Conservation (phyloP, 2,888 invertebrate genomes). For the Notocelia uddmanniana region DNA sequence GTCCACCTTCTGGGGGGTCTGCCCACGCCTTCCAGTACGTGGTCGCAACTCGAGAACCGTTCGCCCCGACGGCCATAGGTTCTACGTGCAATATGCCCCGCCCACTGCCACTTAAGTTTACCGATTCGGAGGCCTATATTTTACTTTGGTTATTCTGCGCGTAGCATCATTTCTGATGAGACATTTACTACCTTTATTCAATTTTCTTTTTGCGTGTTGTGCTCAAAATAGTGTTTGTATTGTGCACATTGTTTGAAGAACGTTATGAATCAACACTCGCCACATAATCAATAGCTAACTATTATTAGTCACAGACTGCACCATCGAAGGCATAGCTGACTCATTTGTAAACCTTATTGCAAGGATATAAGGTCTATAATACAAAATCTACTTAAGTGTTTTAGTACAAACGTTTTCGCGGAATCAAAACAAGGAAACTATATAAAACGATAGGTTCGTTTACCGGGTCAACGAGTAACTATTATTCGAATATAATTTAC, state of each 20-base stretch:
- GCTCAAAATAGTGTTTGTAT: neutral
- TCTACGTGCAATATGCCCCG: no score
- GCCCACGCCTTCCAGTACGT: no score
- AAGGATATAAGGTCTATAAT: neutral
- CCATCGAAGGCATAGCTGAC: neutral
- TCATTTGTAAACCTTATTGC: neutral
- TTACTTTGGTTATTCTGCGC: no score
- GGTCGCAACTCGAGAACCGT: no score
- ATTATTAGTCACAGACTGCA: neutral
- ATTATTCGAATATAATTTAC: neutral
- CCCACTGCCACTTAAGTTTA: no score
- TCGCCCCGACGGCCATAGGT: no score
- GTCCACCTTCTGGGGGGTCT: no score
- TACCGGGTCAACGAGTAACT: neutral
- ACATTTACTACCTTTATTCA: no score
- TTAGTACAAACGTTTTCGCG: neutral
- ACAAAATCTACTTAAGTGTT: neutral
- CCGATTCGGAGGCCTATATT: no score
- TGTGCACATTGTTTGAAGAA: neutral
- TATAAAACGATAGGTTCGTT: neutral
- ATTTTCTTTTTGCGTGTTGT: no score
- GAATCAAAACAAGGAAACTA: neutral
- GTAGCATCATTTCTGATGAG: no score
- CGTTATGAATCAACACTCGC: slow-evolving; percentile 4
- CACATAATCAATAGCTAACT: neutral